phyloP scores from a whole-genome alignment of 2,888 invertebrate species.

The Patella ulyssiponensis region DNA sequence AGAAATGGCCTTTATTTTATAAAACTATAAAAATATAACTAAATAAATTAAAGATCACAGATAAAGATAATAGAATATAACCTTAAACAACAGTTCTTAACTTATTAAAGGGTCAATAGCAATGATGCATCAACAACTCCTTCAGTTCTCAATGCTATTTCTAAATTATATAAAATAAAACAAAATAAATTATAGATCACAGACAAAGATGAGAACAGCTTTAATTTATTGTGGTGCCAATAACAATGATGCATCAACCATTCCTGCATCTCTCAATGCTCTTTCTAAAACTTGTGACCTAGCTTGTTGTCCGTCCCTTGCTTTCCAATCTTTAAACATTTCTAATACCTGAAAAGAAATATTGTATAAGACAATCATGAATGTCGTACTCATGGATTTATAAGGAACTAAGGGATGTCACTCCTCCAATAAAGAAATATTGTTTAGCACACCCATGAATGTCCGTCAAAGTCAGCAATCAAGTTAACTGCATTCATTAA shows the following conservation, averaged over 20 bases:
- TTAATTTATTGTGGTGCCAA: conserved; percentile 27
- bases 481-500: no score
- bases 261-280: conserved; percentile 57
- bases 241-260: conserved; percentile 57
- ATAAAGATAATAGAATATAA: neutral
- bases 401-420: neutral
- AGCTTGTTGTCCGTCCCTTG: conserved; percentile 57
- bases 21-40: conserved; percentile 33
- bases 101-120: conserved; percentile 29
- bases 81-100: neutral
- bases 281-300: conserved; percentile 53
- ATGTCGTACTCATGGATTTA: neutral
- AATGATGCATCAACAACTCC: conserved; percentile 60
- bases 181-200: no score
- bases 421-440: neutral
- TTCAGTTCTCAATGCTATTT: conserved; percentile 57
- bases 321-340: conserved; percentile 62
- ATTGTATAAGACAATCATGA: neutral
- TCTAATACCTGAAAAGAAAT: conserved; percentile 52
- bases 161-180: conserved; percentile 38
- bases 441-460: neutral
- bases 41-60: no score
- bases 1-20: conserved; percentile 36
- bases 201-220: neutral
- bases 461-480: neutral